A percentile compares a stretch with the other conserved stretches of the same genome.
Evolutionary conservation across 1,140 invertebrate species (phyloP).

Genomic region (Periplaneta americana): DNA sequence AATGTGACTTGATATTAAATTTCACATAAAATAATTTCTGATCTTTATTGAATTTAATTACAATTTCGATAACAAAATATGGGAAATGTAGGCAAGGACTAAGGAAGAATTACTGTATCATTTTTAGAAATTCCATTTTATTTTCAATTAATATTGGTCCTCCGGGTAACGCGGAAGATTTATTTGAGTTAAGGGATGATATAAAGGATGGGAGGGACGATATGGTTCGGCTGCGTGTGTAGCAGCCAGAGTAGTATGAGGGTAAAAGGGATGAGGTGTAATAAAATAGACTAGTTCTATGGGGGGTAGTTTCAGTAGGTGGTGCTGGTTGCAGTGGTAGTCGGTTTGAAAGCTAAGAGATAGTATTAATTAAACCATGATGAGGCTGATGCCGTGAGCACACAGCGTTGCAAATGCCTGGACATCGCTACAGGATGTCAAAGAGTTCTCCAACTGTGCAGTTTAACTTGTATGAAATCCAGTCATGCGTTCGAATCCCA

Average conservation of each 20-base stretch:
- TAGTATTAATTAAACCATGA: neutral
- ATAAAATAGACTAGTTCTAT: neutral
- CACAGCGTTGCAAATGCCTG: neutral
- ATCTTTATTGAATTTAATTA: conserved; percentile 6
- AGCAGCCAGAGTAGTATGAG: neutral
- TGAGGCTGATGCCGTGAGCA: neutral
- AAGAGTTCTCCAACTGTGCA: too few relatives aligned
- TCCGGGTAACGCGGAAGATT: neutral
- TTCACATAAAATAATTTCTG: too few relatives aligned
- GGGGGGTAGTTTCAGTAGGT: neutral
- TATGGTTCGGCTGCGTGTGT: neutral
- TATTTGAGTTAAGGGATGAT: neutral
- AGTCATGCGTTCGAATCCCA: too few relatives aligned
- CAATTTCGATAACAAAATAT: neutral
- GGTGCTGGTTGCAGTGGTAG: neutral
- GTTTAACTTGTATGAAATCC: too few relatives aligned
- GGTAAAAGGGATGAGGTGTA: neutral
- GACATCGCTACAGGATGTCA: neutral
- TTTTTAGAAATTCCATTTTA: neutral
- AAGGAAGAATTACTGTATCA: neutral
- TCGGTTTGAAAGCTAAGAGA: neutral
- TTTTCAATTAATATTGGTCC: conserved; percentile 3
- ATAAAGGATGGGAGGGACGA: neutral
- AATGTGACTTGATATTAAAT: too few relatives aligned
- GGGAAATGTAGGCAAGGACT: neutral